phyloP scores from a whole-genome alignment of 2,797 vertebrate species.

The Sebastes paucispinis region DNA sequence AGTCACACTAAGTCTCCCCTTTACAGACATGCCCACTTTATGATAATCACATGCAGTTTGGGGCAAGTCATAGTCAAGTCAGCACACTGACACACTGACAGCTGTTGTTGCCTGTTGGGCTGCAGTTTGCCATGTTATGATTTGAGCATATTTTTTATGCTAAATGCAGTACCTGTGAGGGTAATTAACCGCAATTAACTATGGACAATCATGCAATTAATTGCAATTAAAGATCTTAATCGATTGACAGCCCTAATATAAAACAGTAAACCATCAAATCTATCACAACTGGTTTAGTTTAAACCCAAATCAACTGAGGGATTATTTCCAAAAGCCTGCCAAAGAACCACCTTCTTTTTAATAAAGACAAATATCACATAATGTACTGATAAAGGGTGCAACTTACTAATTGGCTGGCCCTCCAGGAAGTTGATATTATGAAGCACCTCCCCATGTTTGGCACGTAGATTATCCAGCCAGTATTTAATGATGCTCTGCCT shows the following conservation, averaged over 20 bases:
- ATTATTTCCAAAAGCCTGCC: not conserved
- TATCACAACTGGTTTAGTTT: not conserved
- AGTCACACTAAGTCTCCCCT: no score
- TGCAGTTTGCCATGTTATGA: no score
- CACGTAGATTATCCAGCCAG: conserved; percentile 96
- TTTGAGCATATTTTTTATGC: no score
- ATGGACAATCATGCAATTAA: no score
- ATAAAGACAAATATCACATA: conserved; percentile 1
- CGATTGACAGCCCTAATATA: not conserved
- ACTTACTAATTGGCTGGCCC: conserved; percentile 96
- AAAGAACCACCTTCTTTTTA: not conserved
- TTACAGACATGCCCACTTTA: no score
- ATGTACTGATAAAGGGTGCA: not conserved
- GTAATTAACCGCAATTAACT: no score
- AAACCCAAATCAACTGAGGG: not conserved
- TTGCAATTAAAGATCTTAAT: not conserved
- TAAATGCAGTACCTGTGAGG: no score
- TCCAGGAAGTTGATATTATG: conserved; percentile 96
- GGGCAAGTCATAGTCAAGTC: no score
- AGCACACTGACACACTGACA: no score
- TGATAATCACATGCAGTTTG: no score
- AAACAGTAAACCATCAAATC: not conserved
- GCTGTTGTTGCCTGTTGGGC: no score
- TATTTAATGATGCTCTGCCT: conserved; percentile 95
- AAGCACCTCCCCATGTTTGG: conserved; percentile 93